Evolutionary conservation across 2,888 invertebrate species (phyloP).

Genomic region (Ceramica pisi): DNA sequence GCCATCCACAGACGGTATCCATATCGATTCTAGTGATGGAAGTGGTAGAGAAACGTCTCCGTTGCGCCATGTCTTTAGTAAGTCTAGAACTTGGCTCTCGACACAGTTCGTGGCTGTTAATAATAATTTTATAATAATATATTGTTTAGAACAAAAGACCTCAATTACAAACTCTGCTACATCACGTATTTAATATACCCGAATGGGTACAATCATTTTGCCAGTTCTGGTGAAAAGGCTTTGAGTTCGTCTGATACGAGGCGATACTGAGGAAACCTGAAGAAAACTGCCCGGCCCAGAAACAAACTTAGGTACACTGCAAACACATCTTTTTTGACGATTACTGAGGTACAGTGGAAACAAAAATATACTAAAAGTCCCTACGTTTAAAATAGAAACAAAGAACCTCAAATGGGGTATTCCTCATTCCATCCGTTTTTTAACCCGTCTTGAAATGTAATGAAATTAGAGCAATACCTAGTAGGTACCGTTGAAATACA

Average conservation of each 20-base stretch:
- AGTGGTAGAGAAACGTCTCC: conserved; percentile 55
- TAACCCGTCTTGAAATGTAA: background rate
- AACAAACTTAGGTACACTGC: background rate
- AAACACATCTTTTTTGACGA: background rate
- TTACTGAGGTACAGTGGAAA: too few species aligned
- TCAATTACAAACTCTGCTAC: background rate
- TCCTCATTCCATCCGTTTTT: too few species aligned
- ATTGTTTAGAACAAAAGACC: background rate
- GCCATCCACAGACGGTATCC: conserved; percentile 60
- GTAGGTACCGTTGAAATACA: too few species aligned
- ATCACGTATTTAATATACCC: background rate
- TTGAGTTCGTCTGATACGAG: background rate
- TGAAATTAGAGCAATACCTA: background rate
- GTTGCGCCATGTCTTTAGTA: conserved; percentile 65
- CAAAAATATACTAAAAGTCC: too few species aligned
- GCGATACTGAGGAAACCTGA: background rate
- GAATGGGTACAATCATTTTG: background rate
- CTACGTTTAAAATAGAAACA: too few species aligned
- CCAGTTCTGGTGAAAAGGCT: background rate
- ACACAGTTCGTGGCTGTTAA: conserved; percentile 62
- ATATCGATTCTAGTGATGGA: conserved; percentile 58
- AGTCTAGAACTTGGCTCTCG: conserved; percentile 58
- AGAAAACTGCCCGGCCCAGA: background rate
- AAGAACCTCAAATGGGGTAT: background rate
- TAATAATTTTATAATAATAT: conserved; percentile 2